These are phyloP conservation scores for Columbina picui DNA, from an alignment of 2,113 vertebrate genomes.

Conservation along the genomic window DNA sequence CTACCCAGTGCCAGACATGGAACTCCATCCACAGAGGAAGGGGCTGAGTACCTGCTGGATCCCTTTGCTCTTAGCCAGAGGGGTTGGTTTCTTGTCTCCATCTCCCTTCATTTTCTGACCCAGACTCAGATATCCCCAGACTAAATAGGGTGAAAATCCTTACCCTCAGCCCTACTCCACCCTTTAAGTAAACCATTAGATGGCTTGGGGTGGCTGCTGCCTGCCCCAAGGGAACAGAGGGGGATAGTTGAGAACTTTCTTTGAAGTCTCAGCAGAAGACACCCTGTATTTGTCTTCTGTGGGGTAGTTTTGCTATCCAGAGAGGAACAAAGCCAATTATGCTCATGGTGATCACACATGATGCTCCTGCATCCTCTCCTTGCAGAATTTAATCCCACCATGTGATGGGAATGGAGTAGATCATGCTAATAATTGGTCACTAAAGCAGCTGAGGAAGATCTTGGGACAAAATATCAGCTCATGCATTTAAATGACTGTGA, in stretches of 20 bases:
- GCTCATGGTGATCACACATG: accelerated
- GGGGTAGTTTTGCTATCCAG: background rate
- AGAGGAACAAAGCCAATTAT: background rate
- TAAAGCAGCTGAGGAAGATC: background rate
- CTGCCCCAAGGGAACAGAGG: background rate
- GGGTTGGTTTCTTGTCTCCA: background rate
- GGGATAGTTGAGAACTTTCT: background rate
- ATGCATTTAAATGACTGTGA: background rate
- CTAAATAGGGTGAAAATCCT: background rate
- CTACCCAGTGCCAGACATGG: background rate
- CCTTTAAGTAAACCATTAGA: background rate
- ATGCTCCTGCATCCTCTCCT: background rate
- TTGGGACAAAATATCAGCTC: background rate
- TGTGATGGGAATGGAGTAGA: background rate
- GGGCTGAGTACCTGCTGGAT: background rate
- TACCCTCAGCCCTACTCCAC: background rate
- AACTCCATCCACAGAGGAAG: background rate
- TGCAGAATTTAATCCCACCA: background rate
- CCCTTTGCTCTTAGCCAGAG: background rate
- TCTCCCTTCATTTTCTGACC: background rate
- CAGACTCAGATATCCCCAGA: background rate
- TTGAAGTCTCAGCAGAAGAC: background rate
- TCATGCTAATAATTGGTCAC: background rate
- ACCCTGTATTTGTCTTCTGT: background rate
- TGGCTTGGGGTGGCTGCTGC: background rate